Percentiles rank a stretch among this genome's conserved stretches.
Evolutionary conservation across 2,888 invertebrate species (phyloP).

Genomic region (Tetropium fuscum): DNA sequence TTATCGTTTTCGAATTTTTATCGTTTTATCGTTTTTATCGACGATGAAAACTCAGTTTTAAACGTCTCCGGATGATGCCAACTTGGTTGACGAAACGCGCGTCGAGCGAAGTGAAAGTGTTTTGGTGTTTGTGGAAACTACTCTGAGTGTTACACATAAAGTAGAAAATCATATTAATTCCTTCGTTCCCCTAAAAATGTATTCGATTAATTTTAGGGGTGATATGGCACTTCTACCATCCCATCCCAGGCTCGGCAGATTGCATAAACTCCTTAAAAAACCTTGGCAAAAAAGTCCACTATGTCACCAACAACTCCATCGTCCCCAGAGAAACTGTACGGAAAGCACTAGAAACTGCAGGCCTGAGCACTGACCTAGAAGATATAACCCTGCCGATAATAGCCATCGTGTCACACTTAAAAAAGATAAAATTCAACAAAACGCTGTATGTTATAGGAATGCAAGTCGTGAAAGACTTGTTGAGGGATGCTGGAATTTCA

Average conservation of each 20-base stretch:
- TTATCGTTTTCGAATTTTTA: too few relatives aligned
- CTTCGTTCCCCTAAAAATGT: too few relatives aligned
- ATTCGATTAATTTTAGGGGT: constrained; percentile 69
- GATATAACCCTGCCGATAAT: constrained; percentile 68
- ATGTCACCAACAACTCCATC: constrained; percentile 52
- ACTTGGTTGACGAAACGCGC: too few relatives aligned
- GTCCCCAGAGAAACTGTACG: constrained; percentile 58
- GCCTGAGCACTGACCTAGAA: constrained; percentile 53
- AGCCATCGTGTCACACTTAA: constrained; percentile 69
- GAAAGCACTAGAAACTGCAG: constrained; percentile 33
- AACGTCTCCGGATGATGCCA: too few relatives aligned
- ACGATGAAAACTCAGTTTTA: too few relatives aligned
- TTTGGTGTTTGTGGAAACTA: too few relatives aligned
- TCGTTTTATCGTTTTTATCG: too few relatives aligned
- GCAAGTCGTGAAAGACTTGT: constrained; percentile 59
- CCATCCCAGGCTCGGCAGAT: constrained; percentile 65
- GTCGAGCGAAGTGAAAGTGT: too few relatives aligned
- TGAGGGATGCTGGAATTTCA: constrained; percentile 67
- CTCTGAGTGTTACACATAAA: too few relatives aligned
- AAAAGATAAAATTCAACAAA: constrained; percentile 68
- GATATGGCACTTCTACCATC: constrained; percentile 62
- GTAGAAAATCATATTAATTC: too few relatives aligned
- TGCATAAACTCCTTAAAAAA: constrained; percentile 66
- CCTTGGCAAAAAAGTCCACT: constrained; percentile 66
- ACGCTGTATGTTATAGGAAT: constrained; percentile 67